Evolutionary conservation across 2,888 invertebrate species (phyloP).

Genomic region (Synanthedon andrenaeformis): DNA sequence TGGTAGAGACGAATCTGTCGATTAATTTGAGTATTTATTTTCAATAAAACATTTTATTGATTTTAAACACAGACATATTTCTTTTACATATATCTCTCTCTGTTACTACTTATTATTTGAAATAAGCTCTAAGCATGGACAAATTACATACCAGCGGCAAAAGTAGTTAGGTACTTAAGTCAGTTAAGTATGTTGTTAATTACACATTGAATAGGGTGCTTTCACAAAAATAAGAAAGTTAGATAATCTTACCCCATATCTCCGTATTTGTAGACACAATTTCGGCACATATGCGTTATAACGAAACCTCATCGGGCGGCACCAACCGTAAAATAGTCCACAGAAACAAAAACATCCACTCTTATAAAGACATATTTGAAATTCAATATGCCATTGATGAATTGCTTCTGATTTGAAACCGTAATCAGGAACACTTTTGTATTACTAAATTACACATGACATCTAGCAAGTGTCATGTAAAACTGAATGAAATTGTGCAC

Average conservation of each 20-base stretch:
- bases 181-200: no score
- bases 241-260: constrained; percentile 41
- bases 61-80: no score
- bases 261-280: constrained; percentile 4
- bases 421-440: constrained; percentile 33
- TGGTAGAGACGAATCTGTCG: no score
- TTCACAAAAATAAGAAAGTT: no score
- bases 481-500: constrained; percentile 6
- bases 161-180: no score
- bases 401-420: constrained; percentile 44
- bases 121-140: no score
- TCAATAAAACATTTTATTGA: no score
- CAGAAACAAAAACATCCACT: constrained; percentile 42
- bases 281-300: not conserved
- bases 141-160: no score
- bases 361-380: constrained; percentile 65
- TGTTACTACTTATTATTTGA: no score
- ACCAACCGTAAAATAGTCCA: constrained; percentile 47
- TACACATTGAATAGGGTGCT: no score
- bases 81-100: no score
- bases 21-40: no score
- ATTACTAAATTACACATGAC: constrained; percentile 37
- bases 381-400: constrained; percentile 64
- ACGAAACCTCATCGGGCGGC: constrained; percentile 38
- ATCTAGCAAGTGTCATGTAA: constrained; percentile 41